These are phyloP conservation scores for Xiphydria camelus DNA, from an alignment of 2,888 invertebrate genomes.

Conservation along the genomic window DNA sequence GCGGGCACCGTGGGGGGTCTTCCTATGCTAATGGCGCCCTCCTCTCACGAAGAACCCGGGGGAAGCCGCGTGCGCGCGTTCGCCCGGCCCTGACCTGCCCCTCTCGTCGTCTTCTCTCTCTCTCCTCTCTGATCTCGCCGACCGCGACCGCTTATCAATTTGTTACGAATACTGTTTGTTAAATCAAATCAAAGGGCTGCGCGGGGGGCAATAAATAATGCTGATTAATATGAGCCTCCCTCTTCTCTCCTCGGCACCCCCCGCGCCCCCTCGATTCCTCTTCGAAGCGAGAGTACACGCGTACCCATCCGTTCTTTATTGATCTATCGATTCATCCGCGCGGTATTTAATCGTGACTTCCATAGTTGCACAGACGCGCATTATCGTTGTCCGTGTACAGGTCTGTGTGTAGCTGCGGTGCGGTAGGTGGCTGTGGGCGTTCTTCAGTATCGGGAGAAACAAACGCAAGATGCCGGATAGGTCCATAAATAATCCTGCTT, in stretches of 20 bases:
- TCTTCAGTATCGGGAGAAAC: too few species aligned
- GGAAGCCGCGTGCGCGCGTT: conserved; percentile 11
- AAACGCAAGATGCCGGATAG: too few species aligned
- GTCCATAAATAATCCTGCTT: too few species aligned
- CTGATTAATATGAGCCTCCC: conserved; percentile 50
- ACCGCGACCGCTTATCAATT: conserved; percentile 56
- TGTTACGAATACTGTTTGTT: conserved; percentile 54
- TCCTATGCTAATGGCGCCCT: conserved; percentile 56
- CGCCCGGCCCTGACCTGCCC: conserved; percentile 49
- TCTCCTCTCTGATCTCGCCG: conserved; percentile 53
- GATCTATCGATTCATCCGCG: conserved; percentile 39
- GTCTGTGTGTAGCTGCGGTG: too few species aligned
- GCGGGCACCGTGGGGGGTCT: conserved; percentile 52
- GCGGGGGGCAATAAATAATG: conserved; percentile 49
- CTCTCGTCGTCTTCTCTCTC: too few species aligned
- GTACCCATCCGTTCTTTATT: conserved; percentile 38
- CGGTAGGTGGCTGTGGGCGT: too few species aligned
- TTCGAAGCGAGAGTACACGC: conserved; percentile 40
- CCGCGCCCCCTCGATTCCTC: neutral
- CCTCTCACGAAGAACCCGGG: conserved; percentile 48
- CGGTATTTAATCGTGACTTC: too few species aligned
- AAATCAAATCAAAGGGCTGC: conserved; percentile 48
- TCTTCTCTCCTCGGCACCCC: neutral
- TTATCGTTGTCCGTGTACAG: too few species aligned
- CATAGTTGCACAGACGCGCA: too few species aligned